Conservation (phyloP, 1,140 invertebrate genomes). For the Danaus melanippus region DNA sequence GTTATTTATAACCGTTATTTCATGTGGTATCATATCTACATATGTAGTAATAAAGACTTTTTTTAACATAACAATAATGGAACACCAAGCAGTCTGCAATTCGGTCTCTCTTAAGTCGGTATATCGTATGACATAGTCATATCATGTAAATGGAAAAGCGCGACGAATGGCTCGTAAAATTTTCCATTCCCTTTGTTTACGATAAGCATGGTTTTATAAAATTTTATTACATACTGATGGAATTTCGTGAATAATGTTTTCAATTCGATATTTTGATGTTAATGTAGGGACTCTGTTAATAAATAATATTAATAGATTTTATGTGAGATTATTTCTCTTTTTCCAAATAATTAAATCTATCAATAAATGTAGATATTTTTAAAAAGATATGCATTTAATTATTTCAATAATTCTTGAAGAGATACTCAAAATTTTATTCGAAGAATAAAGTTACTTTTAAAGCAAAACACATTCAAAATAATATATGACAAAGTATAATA, state of each 20-base stretch:
- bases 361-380: no score
- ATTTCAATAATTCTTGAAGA: no score
- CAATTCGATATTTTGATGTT: background rate
- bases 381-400: no score
- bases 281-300: no score
- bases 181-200: conserved; percentile 65
- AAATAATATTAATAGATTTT: no score
- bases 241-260: conserved; percentile 28
- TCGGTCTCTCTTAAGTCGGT: no score
- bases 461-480: background rate
- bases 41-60: conserved; percentile 1
- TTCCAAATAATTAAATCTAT: no score
- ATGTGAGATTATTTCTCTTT: no score
- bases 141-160: conserved; percentile 63
- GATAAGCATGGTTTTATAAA: conserved; percentile 63
- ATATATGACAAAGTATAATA: conserved; percentile 1
- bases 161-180: conserved; percentile 61
- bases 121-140: conserved; percentile 40
- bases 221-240: conserved; percentile 47
- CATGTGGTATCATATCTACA: no score
- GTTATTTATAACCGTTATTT: no score
- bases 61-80: conserved; percentile 2
- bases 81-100: no score
- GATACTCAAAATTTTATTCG: background rate
- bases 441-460: background rate